Conservation (phyloP, 2,797 vertebrate species). For the Lateolabrax maculatus region DNA sequence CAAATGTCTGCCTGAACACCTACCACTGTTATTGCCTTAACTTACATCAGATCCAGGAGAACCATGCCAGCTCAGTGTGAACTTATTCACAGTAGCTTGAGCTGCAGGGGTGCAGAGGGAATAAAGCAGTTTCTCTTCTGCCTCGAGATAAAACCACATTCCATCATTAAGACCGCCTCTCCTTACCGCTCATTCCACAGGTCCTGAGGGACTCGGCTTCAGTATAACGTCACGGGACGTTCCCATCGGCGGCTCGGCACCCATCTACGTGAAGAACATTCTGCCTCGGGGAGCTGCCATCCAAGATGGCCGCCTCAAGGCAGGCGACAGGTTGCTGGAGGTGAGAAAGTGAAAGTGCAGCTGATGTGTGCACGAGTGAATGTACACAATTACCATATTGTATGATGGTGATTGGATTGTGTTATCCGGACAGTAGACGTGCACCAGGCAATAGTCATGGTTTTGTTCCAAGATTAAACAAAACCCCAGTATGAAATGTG, state of each 20-base stretch:
- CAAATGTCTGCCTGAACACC: conserved; percentile 2
- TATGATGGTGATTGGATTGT: background rate
- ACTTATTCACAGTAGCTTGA: background rate
- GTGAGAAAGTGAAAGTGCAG: conserved; percentile 74
- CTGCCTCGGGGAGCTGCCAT: conserved; percentile 96
- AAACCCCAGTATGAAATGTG: background rate
- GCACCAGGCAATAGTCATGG: too few species aligned
- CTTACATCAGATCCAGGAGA: conserved; percentile 31
- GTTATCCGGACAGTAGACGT: background rate
- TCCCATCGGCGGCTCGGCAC: conserved; percentile 93
- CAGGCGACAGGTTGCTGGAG: conserved; percentile 93
- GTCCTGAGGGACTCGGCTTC: conserved; percentile 96
- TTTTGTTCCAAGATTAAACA: background rate
- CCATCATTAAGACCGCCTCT: background rate
- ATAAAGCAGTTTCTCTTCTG: background rate
- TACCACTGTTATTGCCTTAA: background rate
- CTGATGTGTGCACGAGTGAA: background rate
- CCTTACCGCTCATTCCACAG: conserved; percentile 72
- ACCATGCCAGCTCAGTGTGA: background rate
- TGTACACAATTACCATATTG: too few species aligned
- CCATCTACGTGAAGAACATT: conserved; percentile 98
- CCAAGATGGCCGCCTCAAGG: conserved; percentile 95
- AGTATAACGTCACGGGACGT: conserved; percentile 97
- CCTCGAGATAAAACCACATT: conserved; percentile 24
- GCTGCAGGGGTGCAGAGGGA: conserved; percentile 1